A percentile compares a stretch with the other conserved stretches of the same genome.
Evolutionary conservation across 2,888 invertebrate genomes (phyloP).

Genomic region (Chloromyia formosa): DNA sequence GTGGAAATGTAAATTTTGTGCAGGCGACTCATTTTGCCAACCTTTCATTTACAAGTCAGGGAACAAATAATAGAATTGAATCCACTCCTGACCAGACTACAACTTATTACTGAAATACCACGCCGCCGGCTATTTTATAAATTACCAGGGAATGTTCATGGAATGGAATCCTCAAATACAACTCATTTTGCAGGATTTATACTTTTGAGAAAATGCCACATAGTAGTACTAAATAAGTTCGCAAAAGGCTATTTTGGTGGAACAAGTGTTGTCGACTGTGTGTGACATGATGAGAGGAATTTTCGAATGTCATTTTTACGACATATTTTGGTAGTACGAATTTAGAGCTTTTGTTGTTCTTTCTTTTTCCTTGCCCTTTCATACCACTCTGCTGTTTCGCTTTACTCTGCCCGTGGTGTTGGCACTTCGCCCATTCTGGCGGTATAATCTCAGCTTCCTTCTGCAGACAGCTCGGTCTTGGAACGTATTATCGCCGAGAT

Average conservation of each 20-base stretch:
- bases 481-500: no score
- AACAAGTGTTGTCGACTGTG: not conserved
- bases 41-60: not conserved
- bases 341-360: no score
- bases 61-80: slow-evolving; percentile 27
- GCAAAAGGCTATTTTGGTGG: not conserved
- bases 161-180: slow-evolving; percentile 22
- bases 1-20: not conserved
- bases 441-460: no score
- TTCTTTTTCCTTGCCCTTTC: no score
- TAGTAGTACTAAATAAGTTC: slow-evolving; percentile 1
- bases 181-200: slow-evolving; percentile 12
- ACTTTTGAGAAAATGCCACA: not conserved
- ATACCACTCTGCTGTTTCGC: no score
- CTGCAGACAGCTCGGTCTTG: no score
- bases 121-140: slow-evolving; percentile 19
- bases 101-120: slow-evolving; percentile 21
- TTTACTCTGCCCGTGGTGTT: no score
- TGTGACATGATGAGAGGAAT: no score
- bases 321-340: not conserved
- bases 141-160: slow-evolving; percentile 1
- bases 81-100: slow-evolving; percentile 16
- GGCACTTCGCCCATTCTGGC: no score
- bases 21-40: not conserved
- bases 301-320: not conserved